phyloP scores from a whole-genome alignment of 2,888 invertebrate species.

The Julus scanicus region DNA sequence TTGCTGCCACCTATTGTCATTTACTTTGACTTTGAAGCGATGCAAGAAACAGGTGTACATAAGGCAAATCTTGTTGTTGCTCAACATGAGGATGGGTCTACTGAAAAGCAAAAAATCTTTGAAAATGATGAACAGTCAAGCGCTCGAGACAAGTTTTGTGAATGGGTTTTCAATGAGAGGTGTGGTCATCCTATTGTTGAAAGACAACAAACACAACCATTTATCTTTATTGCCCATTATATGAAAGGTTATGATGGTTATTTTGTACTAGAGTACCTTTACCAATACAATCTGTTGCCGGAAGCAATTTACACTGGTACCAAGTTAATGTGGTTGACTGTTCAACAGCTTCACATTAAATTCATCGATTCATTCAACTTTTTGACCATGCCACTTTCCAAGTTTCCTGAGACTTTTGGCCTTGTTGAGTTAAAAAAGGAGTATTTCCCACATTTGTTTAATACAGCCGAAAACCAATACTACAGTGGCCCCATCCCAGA shows the following conservation, averaged over 20 bases:
- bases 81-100: not conserved
- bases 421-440: slow-evolving; percentile 41
- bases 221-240: not conserved
- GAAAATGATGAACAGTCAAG: no score
- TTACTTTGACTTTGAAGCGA: not conserved
- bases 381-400: slow-evolving; percentile 26
- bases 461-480: slow-evolving; percentile 15
- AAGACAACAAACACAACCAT: no score
- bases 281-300: not conserved
- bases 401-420: not conserved
- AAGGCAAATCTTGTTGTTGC: not conserved
- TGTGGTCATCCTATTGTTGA: not conserved
- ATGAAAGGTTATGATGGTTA: not conserved
- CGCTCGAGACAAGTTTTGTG: not conserved
- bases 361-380: slow-evolving; percentile 52
- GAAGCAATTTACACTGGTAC: not conserved
- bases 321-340: not conserved
- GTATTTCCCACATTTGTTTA: slow-evolving; percentile 47
- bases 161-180: not conserved
- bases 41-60: not conserved
- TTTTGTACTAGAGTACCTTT: not conserved
- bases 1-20: no score
- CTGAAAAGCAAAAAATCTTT: not conserved
- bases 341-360: not conserved
- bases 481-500: not conserved